A percentile compares a stretch with the other conserved stretches of the same genome.
Evolutionary conservation across 2,888 invertebrate genomes (phyloP).

Genomic region (Lasioglossum oenotherae): DNA sequence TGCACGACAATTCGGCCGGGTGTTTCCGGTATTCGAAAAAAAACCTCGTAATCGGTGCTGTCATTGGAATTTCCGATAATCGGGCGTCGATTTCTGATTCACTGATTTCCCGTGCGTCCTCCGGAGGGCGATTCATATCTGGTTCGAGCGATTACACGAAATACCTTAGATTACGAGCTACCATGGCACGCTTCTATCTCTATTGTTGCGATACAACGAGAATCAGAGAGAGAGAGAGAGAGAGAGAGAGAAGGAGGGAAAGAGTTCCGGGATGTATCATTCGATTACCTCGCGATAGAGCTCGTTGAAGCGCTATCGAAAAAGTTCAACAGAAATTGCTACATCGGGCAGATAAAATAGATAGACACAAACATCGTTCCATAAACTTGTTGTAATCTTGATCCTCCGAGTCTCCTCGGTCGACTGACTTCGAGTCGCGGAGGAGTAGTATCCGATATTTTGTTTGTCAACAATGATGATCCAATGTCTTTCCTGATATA

Average conservation of each 20-base stretch:
- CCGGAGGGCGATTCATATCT: background rate
- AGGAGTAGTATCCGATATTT: background rate
- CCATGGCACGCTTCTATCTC: background rate
- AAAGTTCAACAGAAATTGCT: background rate
- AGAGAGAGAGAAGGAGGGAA: background rate
- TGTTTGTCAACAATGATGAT: background rate
- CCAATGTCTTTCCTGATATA: background rate
- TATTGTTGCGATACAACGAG: background rate
- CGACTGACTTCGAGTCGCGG: background rate
- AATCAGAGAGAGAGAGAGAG: background rate
- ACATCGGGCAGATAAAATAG: background rate
- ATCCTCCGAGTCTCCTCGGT: background rate
- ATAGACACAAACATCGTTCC: background rate
- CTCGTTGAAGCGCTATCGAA: background rate
- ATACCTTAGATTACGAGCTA: background rate
- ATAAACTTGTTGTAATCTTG: background rate
- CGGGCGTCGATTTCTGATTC: background rate
- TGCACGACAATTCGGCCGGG: background rate
- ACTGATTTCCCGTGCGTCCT: background rate
- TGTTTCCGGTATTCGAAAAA: background rate
- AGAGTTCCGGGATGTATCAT: background rate
- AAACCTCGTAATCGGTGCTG: background rate
- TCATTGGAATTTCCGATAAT: constrained; percentile 4
- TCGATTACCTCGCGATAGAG: background rate
- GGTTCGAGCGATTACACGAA: background rate